These are phyloP conservation scores for Paralinhomoeus sp. DNA, from an alignment of 2,888 invertebrate genomes.

Conservation along the genomic window DNA sequence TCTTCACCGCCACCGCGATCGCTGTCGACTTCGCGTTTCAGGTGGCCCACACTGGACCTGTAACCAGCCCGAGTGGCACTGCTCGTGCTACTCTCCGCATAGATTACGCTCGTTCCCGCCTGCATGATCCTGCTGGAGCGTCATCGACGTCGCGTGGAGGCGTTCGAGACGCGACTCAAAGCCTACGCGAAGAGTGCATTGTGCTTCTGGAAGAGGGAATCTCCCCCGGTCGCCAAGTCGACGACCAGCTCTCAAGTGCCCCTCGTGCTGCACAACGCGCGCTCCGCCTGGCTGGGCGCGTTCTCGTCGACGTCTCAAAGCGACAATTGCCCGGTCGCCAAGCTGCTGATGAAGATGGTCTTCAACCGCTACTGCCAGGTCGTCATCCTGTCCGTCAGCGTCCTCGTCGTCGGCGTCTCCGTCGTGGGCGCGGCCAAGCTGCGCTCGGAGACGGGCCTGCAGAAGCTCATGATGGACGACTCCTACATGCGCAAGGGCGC, in stretches of 20 bases:
- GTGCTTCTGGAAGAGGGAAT: no score
- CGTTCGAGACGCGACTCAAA: no score
- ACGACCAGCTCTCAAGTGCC: no score
- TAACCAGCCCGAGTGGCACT: background rate
- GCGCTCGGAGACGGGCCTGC: background rate
- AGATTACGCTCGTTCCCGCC: background rate
- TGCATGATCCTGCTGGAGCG: background rate
- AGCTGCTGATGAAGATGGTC: background rate
- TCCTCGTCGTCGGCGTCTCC: background rate
- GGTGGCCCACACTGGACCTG: no score
- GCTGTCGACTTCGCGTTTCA: background rate
- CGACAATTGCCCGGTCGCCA: background rate
- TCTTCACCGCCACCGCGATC: slow-evolving; percentile 1
- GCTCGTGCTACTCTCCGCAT: background rate
- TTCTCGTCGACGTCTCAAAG: no score
- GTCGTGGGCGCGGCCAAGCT: background rate
- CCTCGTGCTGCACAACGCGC: no score
- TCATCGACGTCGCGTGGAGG: background rate
- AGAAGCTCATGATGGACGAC: background rate
- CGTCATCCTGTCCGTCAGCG: background rate
- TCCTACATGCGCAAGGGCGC: background rate
- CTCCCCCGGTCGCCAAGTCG: no score
- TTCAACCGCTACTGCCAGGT: background rate
- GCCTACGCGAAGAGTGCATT: no score
- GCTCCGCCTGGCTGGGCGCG: background rate